A percentile compares a stretch with the other conserved stretches of the same genome.
These are phyloP conservation scores for Eurytoma adleriae DNA, from an alignment of 2,888 invertebrate species.

Conservation along the genomic window DNA sequence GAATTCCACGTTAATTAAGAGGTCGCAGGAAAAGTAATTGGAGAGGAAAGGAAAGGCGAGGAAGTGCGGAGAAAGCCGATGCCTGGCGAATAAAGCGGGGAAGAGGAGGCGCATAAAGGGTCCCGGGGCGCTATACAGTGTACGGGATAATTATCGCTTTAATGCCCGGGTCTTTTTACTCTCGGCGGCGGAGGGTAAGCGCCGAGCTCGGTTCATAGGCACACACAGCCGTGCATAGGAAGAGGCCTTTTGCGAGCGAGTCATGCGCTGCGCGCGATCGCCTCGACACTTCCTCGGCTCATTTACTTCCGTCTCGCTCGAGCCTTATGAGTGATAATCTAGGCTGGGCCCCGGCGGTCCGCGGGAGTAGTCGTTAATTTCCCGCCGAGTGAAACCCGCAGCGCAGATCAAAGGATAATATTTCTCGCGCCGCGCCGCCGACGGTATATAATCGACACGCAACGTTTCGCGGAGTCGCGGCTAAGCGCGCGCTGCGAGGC, in stretches of 20 bases:
- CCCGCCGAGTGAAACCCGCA: conserved; percentile 18
- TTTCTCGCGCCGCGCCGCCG: conserved; percentile 14
- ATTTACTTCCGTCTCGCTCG: conserved; percentile 30
- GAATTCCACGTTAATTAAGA: conserved; percentile 42
- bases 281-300: conserved; percentile 41
- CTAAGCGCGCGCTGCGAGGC: not conserved
- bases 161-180: conserved; percentile 11
- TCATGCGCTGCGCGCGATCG: conserved; percentile 14
- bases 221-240: not conserved
- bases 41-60: not conserved
- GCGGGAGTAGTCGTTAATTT: conserved; percentile 37
- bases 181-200: not conserved
- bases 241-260: not conserved
- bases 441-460: conserved; percentile 43
- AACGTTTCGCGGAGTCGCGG: conserved; percentile 8
- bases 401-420: conserved; percentile 37
- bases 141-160: conserved; percentile 40
- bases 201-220: too few relatives aligned
- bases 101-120: conserved; percentile 28
- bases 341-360: conserved; percentile 5
- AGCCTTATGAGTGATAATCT: conserved; percentile 36
- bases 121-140: conserved; percentile 17
- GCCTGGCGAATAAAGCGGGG: conserved; percentile 34
- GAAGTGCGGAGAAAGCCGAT: conserved; percentile 26
- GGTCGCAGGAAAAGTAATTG: conserved; percentile 16